Percentiles rank a stretch among this genome's conserved stretches.
Evolutionary conservation across 64 coral and sea anemone genomes (phyloP).

Genomic region (Platygyra sinensis): DNA sequence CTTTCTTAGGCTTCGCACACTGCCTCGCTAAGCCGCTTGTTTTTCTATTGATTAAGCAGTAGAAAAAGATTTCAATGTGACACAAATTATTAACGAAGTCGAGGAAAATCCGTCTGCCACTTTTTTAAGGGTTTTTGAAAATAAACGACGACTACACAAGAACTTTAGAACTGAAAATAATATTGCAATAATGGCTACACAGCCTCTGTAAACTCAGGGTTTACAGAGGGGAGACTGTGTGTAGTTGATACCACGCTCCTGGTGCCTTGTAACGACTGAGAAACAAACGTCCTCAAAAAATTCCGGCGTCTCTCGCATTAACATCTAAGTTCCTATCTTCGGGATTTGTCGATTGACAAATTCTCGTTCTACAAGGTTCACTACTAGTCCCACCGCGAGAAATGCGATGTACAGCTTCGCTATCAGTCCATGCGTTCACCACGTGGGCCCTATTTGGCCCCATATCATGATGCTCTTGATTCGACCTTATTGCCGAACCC

Average conservation of each 20-base stretch:
- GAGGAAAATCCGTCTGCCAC: not conserved
- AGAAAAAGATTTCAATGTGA: too few relatives aligned
- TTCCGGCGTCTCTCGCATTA: not conserved
- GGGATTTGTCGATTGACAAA: not conserved
- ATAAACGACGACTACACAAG: not conserved
- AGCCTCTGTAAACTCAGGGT: not conserved
- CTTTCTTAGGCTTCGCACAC: too few relatives aligned
- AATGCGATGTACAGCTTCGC: not conserved
- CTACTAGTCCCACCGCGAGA: not conserved
- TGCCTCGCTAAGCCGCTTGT: too few relatives aligned
- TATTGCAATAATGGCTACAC: not conserved
- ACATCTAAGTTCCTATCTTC: not conserved
- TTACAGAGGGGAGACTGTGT: not conserved
- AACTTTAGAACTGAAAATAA: not conserved
- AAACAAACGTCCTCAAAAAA: not conserved
- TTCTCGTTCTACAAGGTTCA: not conserved
- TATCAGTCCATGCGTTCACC: conserved; percentile 1
- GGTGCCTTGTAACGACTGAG: not conserved
- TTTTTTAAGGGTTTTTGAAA: not conserved
- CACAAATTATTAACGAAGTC: too few relatives aligned
- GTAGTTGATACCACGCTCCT: not conserved
- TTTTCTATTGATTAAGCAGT: too few relatives aligned
- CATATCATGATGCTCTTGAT: not conserved
- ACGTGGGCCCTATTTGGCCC: not conserved
- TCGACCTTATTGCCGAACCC: not conserved